A percentile compares a stretch with the other conserved stretches of the same genome.
These are phyloP conservation scores for Trilocha varians DNA, from an alignment of 2,888 invertebrate genomes.

Conservation along the genomic window DNA sequence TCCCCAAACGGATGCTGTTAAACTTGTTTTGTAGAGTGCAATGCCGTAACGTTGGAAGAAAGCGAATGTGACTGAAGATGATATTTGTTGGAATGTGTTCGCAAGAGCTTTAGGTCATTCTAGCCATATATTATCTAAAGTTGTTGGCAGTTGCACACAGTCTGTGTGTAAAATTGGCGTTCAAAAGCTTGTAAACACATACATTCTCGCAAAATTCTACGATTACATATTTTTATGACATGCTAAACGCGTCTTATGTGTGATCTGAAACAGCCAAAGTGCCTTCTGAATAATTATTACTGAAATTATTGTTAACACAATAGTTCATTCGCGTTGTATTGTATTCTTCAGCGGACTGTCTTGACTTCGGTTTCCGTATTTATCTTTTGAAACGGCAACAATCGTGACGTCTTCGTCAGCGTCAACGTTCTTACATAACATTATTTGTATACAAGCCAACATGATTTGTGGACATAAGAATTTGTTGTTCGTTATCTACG, in stretches of 20 bases:
- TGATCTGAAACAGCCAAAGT: too few relatives aligned
- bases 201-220: background rate
- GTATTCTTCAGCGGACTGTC: too few relatives aligned
- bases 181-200: background rate
- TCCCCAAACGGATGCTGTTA: too few relatives aligned
- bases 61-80: too few relatives aligned
- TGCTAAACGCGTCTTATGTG: too few relatives aligned
- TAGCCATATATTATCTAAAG: constrained; percentile 21
- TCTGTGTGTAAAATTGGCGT: constrained; percentile 1
- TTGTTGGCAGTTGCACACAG: constrained; percentile 30
- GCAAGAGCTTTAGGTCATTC: background rate
- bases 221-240: background rate
- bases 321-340: too few relatives aligned
- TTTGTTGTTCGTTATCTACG: background rate
- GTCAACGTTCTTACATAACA: constrained; percentile 1
- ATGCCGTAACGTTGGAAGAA: too few relatives aligned
- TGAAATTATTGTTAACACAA: too few relatives aligned
- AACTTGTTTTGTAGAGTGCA: too few relatives aligned
- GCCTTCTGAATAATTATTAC: too few relatives aligned
- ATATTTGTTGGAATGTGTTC: background rate
- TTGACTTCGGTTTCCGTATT: background rate
- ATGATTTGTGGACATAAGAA: constrained; percentile 1
- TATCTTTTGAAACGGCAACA: background rate
- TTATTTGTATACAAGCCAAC: constrained; percentile 8
- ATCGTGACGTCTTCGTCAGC: background rate